Conservation (phyloP, 2,113 vertebrate genomes). For the Melanerpes aurifrons region DNA sequence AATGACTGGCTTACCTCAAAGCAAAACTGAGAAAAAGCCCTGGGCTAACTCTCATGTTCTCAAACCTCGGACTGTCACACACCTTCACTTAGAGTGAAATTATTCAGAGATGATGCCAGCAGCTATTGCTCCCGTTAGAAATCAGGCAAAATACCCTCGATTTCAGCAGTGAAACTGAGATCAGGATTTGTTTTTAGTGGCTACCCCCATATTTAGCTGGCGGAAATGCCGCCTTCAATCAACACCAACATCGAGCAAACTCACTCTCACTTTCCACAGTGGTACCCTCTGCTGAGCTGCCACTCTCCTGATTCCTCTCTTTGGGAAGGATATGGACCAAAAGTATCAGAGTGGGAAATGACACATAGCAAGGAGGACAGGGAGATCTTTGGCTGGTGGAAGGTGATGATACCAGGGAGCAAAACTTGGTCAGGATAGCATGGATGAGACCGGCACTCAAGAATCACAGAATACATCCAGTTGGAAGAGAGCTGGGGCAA, state of each 20-base stretch:
- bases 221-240: not conserved
- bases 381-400: not conserved
- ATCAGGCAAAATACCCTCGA: not conserved
- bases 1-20: conserved; percentile 39
- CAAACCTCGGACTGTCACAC: not conserved
- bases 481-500: too few relatives aligned
- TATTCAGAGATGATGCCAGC: not conserved
- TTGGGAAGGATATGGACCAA: not conserved
- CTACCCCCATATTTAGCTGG: not conserved
- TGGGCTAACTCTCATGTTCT: not conserved
- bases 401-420: not conserved
- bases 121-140: not conserved
- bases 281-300: fast-evolving
- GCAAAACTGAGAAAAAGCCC: conserved; percentile 45
- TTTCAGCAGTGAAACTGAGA: not conserved
- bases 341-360: not conserved
- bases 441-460: not conserved
- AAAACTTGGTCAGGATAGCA: fast-evolving
- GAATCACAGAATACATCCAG: not conserved
- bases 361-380: fast-evolving
- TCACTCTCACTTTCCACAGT: not conserved
- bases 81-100: not conserved
- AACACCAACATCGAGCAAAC: not conserved
- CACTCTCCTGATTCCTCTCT: fast-evolving
- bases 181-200: not conserved